Conservation (phyloP, 2,888 invertebrate species). For the Spatulosminthurus flaviceps region DNA sequence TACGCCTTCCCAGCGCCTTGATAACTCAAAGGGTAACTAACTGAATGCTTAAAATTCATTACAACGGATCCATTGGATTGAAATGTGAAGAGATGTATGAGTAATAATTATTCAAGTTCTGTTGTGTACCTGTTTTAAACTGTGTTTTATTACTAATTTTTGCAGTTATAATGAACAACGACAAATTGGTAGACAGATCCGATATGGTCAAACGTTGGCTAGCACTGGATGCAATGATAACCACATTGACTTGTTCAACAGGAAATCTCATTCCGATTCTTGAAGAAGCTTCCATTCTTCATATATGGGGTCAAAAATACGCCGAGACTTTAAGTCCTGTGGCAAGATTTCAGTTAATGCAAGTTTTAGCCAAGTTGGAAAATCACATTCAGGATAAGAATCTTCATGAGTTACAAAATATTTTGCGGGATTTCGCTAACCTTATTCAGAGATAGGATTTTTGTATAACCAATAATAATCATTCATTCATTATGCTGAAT, state of each 20-base stretch:
- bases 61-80: too few species aligned
- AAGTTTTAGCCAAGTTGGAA: slow-evolving; percentile 62
- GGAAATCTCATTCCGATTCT: slow-evolving; percentile 64
- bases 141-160: slow-evolving; percentile 45
- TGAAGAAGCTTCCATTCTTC: slow-evolving; percentile 63
- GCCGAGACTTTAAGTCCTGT: slow-evolving; percentile 63
- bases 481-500: background rate
- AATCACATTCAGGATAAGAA: slow-evolving; percentile 63
- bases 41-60: too few species aligned
- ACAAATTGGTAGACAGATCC: slow-evolving; percentile 56
- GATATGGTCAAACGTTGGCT: slow-evolving; percentile 64
- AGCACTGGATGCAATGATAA: slow-evolving; percentile 63
- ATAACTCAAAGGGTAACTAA: slow-evolving; percentile 60
- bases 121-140: too few species aligned
- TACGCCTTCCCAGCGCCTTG: slow-evolving; percentile 71
- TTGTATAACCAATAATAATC: background rate
- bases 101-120: too few species aligned
- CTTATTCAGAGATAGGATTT: slow-evolving; percentile 62
- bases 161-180: slow-evolving; percentile 51
- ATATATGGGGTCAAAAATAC: slow-evolving; percentile 63
- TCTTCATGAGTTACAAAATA: slow-evolving; percentile 62
- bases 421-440: slow-evolving; percentile 62
- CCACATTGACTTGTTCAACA: slow-evolving; percentile 63
- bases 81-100: too few species aligned
- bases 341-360: slow-evolving; percentile 62